Conservation (phyloP, 1,140 invertebrate genomes). For the Papilio aristodemus region DNA sequence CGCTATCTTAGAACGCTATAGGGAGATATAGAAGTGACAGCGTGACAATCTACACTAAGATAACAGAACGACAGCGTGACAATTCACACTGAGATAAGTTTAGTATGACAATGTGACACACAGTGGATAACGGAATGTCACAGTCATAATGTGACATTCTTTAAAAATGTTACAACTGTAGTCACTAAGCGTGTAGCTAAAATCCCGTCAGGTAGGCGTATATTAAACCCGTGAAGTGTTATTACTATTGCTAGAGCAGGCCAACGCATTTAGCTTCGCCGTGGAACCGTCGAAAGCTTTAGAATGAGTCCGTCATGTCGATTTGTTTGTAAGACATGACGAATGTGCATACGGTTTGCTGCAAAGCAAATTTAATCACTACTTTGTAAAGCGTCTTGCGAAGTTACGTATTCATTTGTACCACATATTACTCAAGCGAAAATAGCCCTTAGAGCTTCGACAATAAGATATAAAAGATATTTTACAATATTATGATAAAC, state of each 20-base stretch:
- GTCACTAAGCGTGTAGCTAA: too few species aligned
- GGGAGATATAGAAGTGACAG: too few species aligned
- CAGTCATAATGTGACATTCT: neutral
- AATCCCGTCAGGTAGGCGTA: neutral
- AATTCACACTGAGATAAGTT: neutral
- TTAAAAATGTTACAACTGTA: too few species aligned
- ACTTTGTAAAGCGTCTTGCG: conserved; percentile 27
- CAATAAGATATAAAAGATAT: neutral
- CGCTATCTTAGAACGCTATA: too few species aligned
- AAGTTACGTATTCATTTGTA: conserved; percentile 17
- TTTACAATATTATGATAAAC: neutral
- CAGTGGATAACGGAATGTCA: neutral
- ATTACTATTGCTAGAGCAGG: conserved; percentile 8
- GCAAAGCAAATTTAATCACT: conserved; percentile 33
- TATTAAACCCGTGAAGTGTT: neutral
- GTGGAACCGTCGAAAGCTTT: conserved; percentile 10
- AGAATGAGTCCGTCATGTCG: conserved; percentile 15
- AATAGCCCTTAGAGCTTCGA: neutral
- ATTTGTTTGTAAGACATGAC: conserved; percentile 28
- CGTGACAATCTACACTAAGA: conserved; percentile 19
- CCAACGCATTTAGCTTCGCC: conserved; percentile 1
- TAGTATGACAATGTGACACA: neutral
- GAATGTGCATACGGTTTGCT: conserved; percentile 31
- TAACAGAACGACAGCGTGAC: neutral
- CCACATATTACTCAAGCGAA: neutral